Evolutionary conservation across 2,888 invertebrate species (phyloP).

Genomic region (Eristalis arbustorum): DNA sequence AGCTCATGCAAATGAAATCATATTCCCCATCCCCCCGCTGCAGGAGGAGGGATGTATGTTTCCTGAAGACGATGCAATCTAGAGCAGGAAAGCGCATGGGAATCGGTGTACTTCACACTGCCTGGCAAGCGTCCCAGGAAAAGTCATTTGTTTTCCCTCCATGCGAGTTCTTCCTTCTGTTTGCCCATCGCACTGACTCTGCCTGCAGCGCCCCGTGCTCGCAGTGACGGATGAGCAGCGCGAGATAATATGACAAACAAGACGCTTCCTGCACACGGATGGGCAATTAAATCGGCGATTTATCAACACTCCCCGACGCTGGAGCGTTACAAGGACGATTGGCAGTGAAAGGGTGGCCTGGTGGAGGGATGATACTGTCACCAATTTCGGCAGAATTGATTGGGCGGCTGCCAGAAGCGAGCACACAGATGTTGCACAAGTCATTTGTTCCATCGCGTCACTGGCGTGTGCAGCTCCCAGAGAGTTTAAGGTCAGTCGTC

Average conservation of each 20-base stretch:
- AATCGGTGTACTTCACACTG: slow-evolving; percentile 22
- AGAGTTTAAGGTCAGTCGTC: slow-evolving; percentile 55
- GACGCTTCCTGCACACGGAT: slow-evolving; percentile 15
- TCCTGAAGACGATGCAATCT: not conserved
- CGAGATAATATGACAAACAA: slow-evolving; percentile 42
- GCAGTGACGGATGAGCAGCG: slow-evolving; percentile 22
- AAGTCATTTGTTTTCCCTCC: slow-evolving; percentile 42
- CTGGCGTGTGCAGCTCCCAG: not conserved
- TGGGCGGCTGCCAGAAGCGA: slow-evolving; percentile 55
- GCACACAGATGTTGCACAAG: slow-evolving; percentile 17
- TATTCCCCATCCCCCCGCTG: not conserved
- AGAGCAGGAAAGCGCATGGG: not conserved
- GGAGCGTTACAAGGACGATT: slow-evolving; percentile 17
- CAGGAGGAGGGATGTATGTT: not conserved
- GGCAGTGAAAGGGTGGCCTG: not conserved
- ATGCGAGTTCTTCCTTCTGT: slow-evolving; percentile 4
- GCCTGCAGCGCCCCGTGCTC: not conserved
- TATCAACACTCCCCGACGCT: slow-evolving; percentile 43
- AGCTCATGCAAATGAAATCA: slow-evolving; percentile 40
- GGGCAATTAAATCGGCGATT: slow-evolving; percentile 60
- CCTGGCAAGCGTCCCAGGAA: slow-evolving; percentile 52
- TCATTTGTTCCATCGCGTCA: slow-evolving; percentile 16
- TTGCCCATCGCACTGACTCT: not conserved
- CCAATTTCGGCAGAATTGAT: slow-evolving; percentile 57
- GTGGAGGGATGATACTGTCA: slow-evolving; percentile 31